These are phyloP conservation scores for Scaptomyza montana DNA, from an alignment of 1,140 invertebrate genomes.

Conservation along the genomic window DNA sequence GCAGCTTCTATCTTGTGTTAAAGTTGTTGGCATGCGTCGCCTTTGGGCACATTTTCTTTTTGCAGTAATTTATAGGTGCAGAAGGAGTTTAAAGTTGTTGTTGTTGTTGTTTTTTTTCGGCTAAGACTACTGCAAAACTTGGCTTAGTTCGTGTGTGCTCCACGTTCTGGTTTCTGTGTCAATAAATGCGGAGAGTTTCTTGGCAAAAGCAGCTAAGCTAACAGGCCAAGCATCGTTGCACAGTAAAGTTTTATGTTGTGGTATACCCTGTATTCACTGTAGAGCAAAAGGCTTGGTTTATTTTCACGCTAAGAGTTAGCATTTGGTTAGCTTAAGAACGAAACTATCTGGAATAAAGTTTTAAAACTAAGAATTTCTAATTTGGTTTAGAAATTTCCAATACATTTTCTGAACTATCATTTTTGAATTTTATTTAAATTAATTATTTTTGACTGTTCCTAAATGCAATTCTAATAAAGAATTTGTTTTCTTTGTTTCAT, in stretches of 20 bases:
- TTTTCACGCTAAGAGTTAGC: no score
- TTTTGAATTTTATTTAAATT: no score
- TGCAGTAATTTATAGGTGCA: conserved; percentile 21
- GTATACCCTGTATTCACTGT: conserved; percentile 23
- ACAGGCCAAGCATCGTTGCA: conserved; percentile 47
- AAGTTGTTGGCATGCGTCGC: conserved; percentile 27
- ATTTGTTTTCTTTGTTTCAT: no score
- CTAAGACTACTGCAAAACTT: conserved; percentile 19
- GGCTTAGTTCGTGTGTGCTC: not conserved
- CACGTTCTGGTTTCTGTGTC: conserved; percentile 60
- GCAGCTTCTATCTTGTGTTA: no score
- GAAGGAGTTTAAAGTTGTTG: conserved; percentile 24
- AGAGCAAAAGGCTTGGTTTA: no score
- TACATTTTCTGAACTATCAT: no score
- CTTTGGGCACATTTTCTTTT: conserved; percentile 8
- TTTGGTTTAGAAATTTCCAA: no score
- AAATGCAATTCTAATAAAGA: no score
- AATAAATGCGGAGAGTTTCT: conserved; percentile 66
- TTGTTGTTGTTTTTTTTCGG: not conserved
- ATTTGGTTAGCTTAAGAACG: no score
- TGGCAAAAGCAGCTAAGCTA: not conserved
- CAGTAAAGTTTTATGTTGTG: conserved; percentile 73
- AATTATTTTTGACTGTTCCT: no score
- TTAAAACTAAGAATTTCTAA: no score
- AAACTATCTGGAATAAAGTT: no score